A percentile compares a stretch with the other conserved stretches of the same genome.
These are phyloP conservation scores for Dendrophyllia cribrosa DNA, from an alignment of 64 coral and sea anemone genomes.

Conservation along the genomic window DNA sequence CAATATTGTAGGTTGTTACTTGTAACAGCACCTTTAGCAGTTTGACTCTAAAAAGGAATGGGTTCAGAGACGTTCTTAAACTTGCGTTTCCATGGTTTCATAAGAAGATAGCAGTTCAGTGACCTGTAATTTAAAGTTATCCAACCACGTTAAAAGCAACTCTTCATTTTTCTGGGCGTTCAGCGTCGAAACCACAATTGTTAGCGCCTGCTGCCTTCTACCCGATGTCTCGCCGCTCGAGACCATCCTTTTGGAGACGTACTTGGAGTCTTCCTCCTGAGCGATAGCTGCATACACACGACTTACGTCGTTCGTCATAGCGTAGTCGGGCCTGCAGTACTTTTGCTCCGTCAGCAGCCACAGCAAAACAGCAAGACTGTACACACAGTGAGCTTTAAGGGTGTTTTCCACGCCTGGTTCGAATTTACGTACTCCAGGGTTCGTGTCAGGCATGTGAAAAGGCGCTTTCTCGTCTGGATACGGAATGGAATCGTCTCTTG, in stretches of 20 bases:
- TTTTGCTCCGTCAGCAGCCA: slow-evolving; percentile 39
- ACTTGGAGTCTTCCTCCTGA: background rate
- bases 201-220: background rate
- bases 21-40: no score
- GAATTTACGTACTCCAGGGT: background rate
- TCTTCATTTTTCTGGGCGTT: background rate
- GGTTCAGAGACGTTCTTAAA: background rate
- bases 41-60: no score
- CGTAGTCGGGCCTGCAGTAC: slow-evolving; percentile 56
- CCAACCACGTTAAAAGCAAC: background rate
- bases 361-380: slow-evolving; percentile 52
- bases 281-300: slow-evolving; percentile 32
- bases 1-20: no score
- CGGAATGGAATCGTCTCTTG: slow-evolving; percentile 62
- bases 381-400: slow-evolving; percentile 39
- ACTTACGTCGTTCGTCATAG: slow-evolving; percentile 13
- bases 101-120: background rate
- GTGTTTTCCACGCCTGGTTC: background rate
- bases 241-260: background rate
- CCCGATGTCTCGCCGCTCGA: background rate
- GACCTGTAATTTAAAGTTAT: background rate
- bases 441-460: slow-evolving; percentile 51
- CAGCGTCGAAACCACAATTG: background rate
- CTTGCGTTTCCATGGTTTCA: background rate
- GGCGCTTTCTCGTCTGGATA: slow-evolving; percentile 65